These are phyloP conservation scores for Phylloscopus whistleri DNA, from an alignment of 2,113 vertebrate species.

Conservation along the genomic window DNA sequence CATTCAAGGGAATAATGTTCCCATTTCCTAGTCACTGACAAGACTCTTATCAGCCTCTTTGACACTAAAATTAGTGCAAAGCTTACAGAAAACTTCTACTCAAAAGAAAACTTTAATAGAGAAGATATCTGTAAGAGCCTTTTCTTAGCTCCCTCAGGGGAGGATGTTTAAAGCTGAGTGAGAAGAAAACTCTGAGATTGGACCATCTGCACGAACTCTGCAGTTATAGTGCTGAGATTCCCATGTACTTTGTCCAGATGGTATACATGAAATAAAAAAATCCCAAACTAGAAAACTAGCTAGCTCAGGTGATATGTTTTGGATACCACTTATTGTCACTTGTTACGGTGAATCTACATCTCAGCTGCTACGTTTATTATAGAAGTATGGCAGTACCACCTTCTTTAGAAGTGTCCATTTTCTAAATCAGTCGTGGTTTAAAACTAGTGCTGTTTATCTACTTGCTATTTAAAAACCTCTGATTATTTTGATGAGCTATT, in stretches of 20 bases:
- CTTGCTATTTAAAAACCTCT: background rate
- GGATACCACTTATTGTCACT: background rate
- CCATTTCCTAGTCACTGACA: background rate
- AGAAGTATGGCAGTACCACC: background rate
- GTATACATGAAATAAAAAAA: background rate
- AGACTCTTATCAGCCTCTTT: background rate
- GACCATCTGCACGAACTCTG: background rate
- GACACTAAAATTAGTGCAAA: background rate
- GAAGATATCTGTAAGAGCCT: background rate
- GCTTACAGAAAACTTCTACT: background rate
- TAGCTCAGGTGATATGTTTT: background rate
- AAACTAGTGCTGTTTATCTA: background rate
- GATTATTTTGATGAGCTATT: background rate
- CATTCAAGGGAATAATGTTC: background rate
- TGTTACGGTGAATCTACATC: background rate
- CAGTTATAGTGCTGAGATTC: background rate
- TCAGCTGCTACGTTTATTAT: background rate
- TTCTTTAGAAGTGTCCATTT: background rate
- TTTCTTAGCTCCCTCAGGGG: background rate
- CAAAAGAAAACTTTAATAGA: background rate
- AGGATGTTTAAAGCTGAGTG: background rate
- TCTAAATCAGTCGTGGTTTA: background rate
- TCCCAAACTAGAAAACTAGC: background rate
- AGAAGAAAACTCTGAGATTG: background rate
- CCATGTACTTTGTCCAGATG: background rate